Conservation (phyloP, 2,113 vertebrate species). For the Crotalus helleri region DNA sequence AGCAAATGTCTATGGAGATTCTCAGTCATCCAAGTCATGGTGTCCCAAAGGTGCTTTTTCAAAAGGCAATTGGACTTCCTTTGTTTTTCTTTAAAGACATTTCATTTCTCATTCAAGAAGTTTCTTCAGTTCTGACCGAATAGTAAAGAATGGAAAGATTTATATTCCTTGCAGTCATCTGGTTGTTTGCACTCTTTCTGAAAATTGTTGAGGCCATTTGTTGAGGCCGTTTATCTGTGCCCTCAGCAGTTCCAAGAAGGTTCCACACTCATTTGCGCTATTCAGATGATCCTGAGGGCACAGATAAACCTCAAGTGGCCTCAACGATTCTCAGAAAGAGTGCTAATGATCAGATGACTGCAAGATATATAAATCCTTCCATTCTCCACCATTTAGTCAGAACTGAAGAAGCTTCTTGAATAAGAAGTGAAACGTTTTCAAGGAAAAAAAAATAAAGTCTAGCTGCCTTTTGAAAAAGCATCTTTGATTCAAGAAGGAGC, state of each 20-base stretch:
- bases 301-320: background rate
- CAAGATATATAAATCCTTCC: background rate
- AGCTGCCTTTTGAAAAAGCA: background rate
- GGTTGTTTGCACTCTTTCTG: background rate
- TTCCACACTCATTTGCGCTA: background rate
- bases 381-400: background rate
- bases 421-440: background rate
- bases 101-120: background rate
- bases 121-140: background rate
- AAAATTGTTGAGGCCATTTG: background rate
- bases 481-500: background rate
- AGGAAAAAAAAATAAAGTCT: background rate
- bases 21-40: background rate
- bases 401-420: background rate
- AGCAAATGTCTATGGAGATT: background rate
- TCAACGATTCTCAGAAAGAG: background rate
- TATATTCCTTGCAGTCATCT: background rate
- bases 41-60: background rate
- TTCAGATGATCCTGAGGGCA: background rate
- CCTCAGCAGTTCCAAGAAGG: background rate
- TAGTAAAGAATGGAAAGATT: background rate
- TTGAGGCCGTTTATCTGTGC: background rate
- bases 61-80: background rate
- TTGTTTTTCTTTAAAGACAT: background rate
- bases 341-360: background rate